These are phyloP conservation scores for Drosophila leontia DNA, from an alignment of 1,140 invertebrate genomes.

Conservation along the genomic window DNA sequence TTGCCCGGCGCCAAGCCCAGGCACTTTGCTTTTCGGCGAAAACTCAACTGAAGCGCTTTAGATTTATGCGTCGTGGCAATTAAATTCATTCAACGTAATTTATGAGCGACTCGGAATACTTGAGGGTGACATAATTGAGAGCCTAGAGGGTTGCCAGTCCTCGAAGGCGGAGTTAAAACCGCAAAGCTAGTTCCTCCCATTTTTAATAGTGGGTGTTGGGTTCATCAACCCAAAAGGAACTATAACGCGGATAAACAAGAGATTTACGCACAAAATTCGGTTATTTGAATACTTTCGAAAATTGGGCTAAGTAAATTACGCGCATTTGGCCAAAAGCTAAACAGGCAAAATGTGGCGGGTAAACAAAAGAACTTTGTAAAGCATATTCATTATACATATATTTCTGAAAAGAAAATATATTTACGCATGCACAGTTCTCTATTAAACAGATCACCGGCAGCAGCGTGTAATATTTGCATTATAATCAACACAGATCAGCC, in stretches of 20 bases:
- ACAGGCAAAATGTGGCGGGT: constrained; percentile 44
- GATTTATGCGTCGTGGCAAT: constrained; percentile 77
- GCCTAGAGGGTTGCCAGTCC: constrained; percentile 14
- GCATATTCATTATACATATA: constrained; percentile 18
- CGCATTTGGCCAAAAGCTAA: constrained; percentile 64
- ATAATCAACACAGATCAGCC: constrained; percentile 62
- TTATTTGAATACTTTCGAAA: constrained; percentile 35
- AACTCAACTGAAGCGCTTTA: constrained; percentile 79
- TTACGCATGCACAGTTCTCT: constrained; percentile 22
- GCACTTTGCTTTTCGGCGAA: constrained; percentile 69
- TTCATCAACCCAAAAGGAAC: constrained; percentile 59
- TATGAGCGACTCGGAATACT: constrained; percentile 62
- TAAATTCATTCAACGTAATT: constrained; percentile 81
- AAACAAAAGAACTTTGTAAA: constrained; percentile 73
- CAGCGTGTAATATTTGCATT: constrained; percentile 80
- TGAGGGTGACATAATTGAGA: constrained; percentile 76
- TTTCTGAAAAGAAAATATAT: constrained; percentile 18
- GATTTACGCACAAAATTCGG: constrained; percentile 42
- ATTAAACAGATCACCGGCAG: constrained; percentile 43
- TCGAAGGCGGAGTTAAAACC: constrained; percentile 1
- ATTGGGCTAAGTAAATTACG: constrained; percentile 79
- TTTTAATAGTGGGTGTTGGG: constrained; percentile 6
- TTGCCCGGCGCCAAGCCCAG: constrained; percentile 72
- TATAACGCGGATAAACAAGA: constrained; percentile 56
- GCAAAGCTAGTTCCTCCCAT: neutral